These are phyloP conservation scores for Diphyllodes magnificus DNA, from an alignment of 2,113 vertebrate genomes.

Conservation along the genomic window DNA sequence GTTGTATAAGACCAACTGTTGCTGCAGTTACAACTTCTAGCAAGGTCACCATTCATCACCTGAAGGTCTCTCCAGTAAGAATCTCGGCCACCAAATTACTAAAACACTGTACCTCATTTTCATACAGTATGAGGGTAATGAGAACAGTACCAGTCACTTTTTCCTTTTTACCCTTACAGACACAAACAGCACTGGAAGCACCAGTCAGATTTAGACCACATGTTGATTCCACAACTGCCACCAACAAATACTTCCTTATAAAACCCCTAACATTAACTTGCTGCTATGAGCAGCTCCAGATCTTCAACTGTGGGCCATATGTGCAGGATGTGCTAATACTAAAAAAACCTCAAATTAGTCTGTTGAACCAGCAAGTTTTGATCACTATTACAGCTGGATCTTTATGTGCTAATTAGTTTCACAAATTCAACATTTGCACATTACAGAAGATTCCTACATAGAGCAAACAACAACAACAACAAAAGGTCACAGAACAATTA, in stretches of 20 bases:
- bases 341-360: background rate
- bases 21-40: constrained; percentile 35
- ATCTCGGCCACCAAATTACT: background rate
- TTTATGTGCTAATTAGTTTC: constrained; percentile 29
- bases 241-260: background rate
- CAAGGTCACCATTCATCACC: constrained; percentile 28
- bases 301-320: background rate
- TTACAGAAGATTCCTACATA: background rate
- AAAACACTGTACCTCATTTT: constrained; percentile 3
- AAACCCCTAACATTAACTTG: background rate
- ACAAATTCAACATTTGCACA: constrained; percentile 2
- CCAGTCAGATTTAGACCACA: background rate
- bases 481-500: background rate
- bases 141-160: background rate
- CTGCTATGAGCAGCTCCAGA: background rate
- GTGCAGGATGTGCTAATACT: background rate
- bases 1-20: background rate
- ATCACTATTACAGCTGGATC: constrained; percentile 15
- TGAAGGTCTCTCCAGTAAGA: background rate
- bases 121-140: background rate
- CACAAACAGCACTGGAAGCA: background rate
- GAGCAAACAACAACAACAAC: background rate
- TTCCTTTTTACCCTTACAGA: background rate
- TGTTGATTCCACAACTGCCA: constrained; percentile 20
- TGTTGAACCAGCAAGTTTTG: constrained; percentile 25